Percentiles rank a stretch among this genome's conserved stretches.
Conservation (phyloP, 2,888 invertebrate species). For the Lithophane ornitopus region DNA sequence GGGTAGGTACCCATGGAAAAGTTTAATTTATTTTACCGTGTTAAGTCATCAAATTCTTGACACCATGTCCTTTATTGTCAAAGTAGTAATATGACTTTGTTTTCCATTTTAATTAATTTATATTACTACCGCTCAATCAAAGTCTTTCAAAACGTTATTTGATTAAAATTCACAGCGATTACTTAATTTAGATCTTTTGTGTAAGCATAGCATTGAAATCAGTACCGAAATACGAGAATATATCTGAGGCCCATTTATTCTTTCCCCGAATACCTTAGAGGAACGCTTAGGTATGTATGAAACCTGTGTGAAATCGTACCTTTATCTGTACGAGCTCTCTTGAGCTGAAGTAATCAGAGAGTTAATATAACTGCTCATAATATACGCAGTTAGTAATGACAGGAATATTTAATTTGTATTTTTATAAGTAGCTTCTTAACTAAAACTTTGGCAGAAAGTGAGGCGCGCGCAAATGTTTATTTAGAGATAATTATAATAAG, state of each 20-base stretch:
- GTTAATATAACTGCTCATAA: constrained; percentile 2
- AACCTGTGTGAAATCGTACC: constrained; percentile 28
- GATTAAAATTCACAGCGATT: constrained; percentile 30
- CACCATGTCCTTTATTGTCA: neutral
- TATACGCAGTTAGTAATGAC: neutral
- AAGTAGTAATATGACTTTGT: neutral
- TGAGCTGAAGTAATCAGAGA: constrained; percentile 13
- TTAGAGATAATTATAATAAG: neutral
- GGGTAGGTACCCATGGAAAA: constrained; percentile 5
- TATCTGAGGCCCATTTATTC: constrained; percentile 43
- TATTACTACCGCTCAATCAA: neutral
- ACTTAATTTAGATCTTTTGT: constrained; percentile 22
- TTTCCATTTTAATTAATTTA: neutral
- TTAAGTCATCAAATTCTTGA: neutral
- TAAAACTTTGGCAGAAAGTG: too few species aligned
- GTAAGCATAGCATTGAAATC: constrained; percentile 43
- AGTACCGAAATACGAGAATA: constrained; percentile 37
- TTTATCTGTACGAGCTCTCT: constrained; percentile 38
- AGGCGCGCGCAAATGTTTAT: neutral
- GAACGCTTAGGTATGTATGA: constrained; percentile 28
- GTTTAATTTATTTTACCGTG: neutral
- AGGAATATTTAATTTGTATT: neutral
- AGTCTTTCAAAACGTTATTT: constrained; percentile 9
- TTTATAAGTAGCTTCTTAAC: neutral
- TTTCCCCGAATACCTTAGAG: constrained; percentile 34